These are phyloP conservation scores for Panopea generosa DNA, from an alignment of 2,888 invertebrate genomes.

Conservation along the genomic window DNA sequence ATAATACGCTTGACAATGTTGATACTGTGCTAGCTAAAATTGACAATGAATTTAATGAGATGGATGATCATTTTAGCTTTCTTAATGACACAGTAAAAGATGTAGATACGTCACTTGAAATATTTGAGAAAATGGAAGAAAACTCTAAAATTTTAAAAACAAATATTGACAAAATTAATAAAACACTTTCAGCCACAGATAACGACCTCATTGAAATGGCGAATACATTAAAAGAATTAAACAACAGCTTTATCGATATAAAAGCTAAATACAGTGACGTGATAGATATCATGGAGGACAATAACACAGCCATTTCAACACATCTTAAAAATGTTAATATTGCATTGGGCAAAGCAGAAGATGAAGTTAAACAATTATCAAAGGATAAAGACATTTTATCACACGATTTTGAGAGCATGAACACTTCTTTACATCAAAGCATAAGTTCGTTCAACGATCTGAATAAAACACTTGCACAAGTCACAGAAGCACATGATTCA, in stretches of 20 bases:
- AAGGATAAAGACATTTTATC: background rate
- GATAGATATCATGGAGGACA: constrained; percentile 30
- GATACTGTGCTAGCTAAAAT: constrained; percentile 47
- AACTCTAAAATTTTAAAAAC: constrained; percentile 24
- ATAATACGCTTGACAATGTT: constrained; percentile 35
- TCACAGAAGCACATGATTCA: constrained; percentile 12
- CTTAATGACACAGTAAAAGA: constrained; percentile 41
- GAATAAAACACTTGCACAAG: constrained; percentile 26
- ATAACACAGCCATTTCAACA: constrained; percentile 27
- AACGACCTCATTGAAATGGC: constrained; percentile 14
- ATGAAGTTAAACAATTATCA: background rate
- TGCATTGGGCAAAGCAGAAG: background rate
- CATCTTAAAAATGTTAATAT: background rate
- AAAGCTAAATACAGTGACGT: constrained; percentile 44
- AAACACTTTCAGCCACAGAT: constrained; percentile 23
- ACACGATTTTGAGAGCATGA: constrained; percentile 34
- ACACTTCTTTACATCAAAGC: constrained; percentile 26
- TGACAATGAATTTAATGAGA: constrained; percentile 40
- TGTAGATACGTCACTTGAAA: constrained; percentile 36
- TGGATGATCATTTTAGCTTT: constrained; percentile 42
- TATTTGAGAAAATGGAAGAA: constrained; percentile 33
- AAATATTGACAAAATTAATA: constrained; percentile 24
- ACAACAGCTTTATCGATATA: constrained; percentile 29
- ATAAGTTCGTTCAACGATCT: constrained; percentile 23
- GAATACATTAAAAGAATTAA: constrained; percentile 15